Evolutionary conservation across 1,140 invertebrate species (phyloP).

Genomic region (Cydia pomonella): DNA sequence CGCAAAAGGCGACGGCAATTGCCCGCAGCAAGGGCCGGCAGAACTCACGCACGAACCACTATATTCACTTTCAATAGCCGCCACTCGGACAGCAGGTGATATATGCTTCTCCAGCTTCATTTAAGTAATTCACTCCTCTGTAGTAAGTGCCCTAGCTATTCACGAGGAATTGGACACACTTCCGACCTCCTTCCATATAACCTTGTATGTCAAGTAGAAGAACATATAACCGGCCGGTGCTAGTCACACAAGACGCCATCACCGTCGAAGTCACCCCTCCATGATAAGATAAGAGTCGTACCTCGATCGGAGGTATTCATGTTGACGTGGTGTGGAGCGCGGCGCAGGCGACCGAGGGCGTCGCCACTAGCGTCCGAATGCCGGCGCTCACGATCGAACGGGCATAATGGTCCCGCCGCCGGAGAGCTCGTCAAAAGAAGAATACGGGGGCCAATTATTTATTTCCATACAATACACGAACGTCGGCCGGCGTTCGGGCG

Average conservation of each 20-base stretch:
- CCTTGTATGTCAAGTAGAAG: conserved; percentile 48
- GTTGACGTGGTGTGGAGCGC: conserved; percentile 52
- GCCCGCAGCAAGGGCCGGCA: background rate
- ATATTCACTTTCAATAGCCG: conserved; percentile 52
- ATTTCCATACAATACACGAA: conserved; percentile 76
- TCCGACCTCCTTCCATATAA: conserved; percentile 61
- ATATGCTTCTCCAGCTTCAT: conserved; percentile 48
- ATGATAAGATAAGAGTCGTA: conserved; percentile 57
- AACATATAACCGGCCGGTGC: conserved; percentile 44
- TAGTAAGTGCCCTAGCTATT: conserved; percentile 58
- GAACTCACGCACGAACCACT: conserved; percentile 43
- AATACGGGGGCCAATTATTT: conserved; percentile 76
- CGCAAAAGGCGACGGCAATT: background rate
- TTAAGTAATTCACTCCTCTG: conserved; percentile 44
- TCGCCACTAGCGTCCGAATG: conserved; percentile 75
- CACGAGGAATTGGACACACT: conserved; percentile 60
- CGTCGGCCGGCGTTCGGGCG: conserved; percentile 57
- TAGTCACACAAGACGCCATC: conserved; percentile 37
- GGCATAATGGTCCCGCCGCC: conserved; percentile 73
- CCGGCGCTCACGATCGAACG: conserved; percentile 66
- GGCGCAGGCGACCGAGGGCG: conserved; percentile 66
- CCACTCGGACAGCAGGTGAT: conserved; percentile 48
- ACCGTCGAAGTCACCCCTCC: conserved; percentile 8
- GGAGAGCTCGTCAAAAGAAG: conserved; percentile 77
- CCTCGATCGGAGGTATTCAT: conserved; percentile 75